Evolutionary conservation across 2,113 vertebrate genomes (phyloP), one percentile per base, ranked within the genome.

Genomic region (Colaptes auratus): DNA sequence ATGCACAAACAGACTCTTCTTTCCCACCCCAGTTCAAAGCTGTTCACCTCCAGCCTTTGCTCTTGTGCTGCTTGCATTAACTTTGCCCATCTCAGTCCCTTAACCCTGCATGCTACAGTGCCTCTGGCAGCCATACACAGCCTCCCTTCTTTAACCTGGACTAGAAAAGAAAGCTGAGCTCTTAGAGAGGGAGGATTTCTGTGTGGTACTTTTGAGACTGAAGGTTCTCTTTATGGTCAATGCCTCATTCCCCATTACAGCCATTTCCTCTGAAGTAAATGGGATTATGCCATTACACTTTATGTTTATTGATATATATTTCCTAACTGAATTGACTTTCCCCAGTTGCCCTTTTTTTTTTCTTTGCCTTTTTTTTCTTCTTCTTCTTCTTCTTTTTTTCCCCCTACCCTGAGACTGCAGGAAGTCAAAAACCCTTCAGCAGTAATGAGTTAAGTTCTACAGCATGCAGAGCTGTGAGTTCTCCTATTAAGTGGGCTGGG

Each of bases 181-280:
- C 52, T 84, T 52, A 35, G 25, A 61, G 28, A 42, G 48, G 60
- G 35, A 90, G 46, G 55, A 21, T 61, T 93, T 82, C 44, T 50
- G 2, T 13, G 63, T 28, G 80, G 5, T 86, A 72, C 92, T 77
- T n/a, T 55, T 33, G 80, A 82, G 73, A 24, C 70, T 12, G 33
- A 53, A 56, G 52, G 42, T 33, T 90, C 88, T 89, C 42, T 4
- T 67, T 66, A 6, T 10, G 53, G 63, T 70, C 79, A 87, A 73
- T 84, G 72, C 92, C 74, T 86, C 94, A 19, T 36, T 73, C 76
- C 90, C 78, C 74, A 79, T 63, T 50, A n/a, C 65, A 79, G 48
- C 5, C 73, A 89, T 91, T 95, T 95, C 95, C 91, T 91, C 92
- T 61, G 78, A 60, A 87, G 86, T 70, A 88, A 92, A 91, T 83